Evolutionary conservation across 2,888 invertebrate species (phyloP).

Genomic region (Ptychoptera contaminata): DNA sequence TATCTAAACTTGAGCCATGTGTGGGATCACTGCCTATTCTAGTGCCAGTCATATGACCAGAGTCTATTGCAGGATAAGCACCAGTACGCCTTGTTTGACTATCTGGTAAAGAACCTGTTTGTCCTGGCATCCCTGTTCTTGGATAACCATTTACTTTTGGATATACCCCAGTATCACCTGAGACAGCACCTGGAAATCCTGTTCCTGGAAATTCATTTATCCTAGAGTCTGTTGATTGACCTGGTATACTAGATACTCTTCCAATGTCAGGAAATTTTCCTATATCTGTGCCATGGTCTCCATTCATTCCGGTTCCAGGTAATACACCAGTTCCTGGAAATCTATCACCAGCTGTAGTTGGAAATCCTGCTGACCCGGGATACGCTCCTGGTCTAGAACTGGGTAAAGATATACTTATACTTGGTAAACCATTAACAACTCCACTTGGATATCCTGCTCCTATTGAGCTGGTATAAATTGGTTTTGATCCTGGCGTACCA

Average conservation of each 20-base stretch:
- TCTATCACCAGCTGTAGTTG: not conserved
- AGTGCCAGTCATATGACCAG: not conserved
- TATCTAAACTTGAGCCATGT: too few relatives aligned
- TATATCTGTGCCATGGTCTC: not conserved
- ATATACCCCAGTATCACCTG: not conserved
- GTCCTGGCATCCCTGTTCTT: not conserved
- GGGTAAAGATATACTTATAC: too few relatives aligned
- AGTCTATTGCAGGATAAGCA: not conserved
- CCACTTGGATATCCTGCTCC: not conserved
- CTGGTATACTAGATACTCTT: too few relatives aligned
- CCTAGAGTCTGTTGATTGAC: not conserved
- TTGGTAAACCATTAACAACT: not conserved
- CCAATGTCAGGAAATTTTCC: not conserved
- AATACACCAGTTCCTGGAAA: not conserved
- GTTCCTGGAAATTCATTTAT: not conserved
- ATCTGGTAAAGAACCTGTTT: not conserved
- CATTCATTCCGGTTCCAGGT: not conserved
- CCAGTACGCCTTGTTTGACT: not conserved
- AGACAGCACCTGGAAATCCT: not conserved
- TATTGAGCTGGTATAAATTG: not conserved
- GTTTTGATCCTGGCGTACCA: not conserved
- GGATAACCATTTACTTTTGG: not conserved
- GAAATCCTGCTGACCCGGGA: not conserved
- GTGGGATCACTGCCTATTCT: too few relatives aligned
- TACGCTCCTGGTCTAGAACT: not conserved